Evolutionary conservation across 2,797 vertebrate genomes (phyloP), one percentile per base, ranked within the genome.

Genomic region (Alectoris magna): DNA sequence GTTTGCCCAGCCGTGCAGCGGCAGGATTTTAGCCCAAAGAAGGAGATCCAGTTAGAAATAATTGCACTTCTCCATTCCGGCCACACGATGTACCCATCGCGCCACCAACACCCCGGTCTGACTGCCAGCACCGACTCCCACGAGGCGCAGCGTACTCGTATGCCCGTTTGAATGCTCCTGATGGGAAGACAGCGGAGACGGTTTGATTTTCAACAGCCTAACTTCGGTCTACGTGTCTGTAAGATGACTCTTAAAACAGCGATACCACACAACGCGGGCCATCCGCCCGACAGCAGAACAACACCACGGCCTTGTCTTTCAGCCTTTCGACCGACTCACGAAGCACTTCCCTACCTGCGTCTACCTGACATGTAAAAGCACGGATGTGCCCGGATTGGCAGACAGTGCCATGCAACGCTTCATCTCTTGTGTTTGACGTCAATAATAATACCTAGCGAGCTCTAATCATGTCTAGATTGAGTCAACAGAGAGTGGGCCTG

Each of bases 21-120:
- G 36, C 27, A 18, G 26, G 59, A 22, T 64, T 64, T 36, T 34
- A 59, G 24, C 59, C 22, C 24, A 6, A 6, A 49, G 67, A 12
- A 27, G 39, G 74, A 64, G n/a, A 66, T 60, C 63, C 63, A 51
- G 26, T 5, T 3, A 85, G 29, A 36, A 72, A 7, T 13, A 72
- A 7, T 13, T 96, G 90, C 82, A 96, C 31, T 96, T 95, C 91
- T 80, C 23, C 55, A 1, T 53, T 80, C 19, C 60, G 90, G 72
- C 96, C 97, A 95, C 96, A 94, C 38, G 96, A 74, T 92, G 96
- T 95, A 73, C 88, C 71, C 80, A 80, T 85, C 71, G 36, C 79
- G 84, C 93, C 89, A 34, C 6, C 0, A 63, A 63, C 34, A 66
- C 48, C 46, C 51, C 8, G 68, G 31, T 41, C 2, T 2, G 29